Evolutionary conservation across 2,113 vertebrate species (phyloP).

Genomic region (Eudyptes chrysolophus): DNA sequence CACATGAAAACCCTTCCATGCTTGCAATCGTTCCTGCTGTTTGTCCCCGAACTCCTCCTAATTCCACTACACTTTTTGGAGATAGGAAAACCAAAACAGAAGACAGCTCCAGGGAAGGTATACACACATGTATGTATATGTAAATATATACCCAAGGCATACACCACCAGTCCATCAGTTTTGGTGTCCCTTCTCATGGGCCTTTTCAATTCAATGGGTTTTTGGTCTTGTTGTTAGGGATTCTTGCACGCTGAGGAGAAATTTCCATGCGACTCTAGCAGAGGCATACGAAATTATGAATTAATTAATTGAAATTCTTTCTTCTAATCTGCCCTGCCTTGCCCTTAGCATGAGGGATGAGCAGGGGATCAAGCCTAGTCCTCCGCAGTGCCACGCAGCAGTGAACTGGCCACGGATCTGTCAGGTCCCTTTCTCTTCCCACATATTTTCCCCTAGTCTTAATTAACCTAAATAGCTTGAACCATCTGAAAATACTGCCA

Average conservation of each 20-base stretch:
- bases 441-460: background rate
- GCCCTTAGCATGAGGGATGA: background rate
- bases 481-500: background rate
- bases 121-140: fast-evolving
- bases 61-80: background rate
- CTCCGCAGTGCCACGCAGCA: background rate
- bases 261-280: fast-evolving
- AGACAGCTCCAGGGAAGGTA: background rate
- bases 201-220: background rate
- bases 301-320: background rate
- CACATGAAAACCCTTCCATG: background rate
- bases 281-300: too few relatives aligned
- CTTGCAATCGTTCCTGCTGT: background rate
- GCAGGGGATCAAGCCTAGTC: background rate
- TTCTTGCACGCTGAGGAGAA: background rate
- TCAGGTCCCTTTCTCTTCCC: background rate
- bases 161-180: fast-evolving
- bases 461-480: background rate
- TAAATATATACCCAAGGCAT: fast-evolving
- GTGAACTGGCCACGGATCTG: background rate
- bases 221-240: background rate
- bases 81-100: background rate
- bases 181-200: fast-evolving
- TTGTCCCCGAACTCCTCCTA: background rate
- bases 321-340: background rate